phyloP scores from a whole-genome alignment of 2,888 invertebrate genomes.

The Euzetes globulus region DNA sequence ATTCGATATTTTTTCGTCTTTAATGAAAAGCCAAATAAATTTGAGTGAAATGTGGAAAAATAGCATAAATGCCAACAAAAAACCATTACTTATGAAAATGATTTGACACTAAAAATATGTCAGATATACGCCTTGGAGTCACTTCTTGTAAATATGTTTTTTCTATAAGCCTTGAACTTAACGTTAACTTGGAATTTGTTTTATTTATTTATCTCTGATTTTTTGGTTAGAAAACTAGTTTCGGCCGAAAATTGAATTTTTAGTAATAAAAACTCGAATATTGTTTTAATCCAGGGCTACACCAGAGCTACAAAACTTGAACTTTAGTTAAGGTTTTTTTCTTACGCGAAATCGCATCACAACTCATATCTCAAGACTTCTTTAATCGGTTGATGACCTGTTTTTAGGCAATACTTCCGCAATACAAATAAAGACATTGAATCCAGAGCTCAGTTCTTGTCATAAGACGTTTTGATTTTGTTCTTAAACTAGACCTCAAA shows the following conservation, averaged over 20 bases:
- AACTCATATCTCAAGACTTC: slow-evolving; percentile 2
- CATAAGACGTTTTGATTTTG: background rate
- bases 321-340: background rate
- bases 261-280: background rate
- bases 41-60: too few relatives aligned
- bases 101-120: too few relatives aligned
- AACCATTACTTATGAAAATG: too few relatives aligned
- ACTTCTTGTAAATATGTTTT: background rate
- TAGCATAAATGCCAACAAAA: too few relatives aligned
- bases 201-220: background rate
- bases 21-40: too few relatives aligned
- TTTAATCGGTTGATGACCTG: slow-evolving; percentile 26
- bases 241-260: background rate
- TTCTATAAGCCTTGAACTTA: background rate
- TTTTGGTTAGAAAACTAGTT: background rate
- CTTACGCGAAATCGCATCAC: too few relatives aligned
- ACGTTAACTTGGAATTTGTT: background rate
- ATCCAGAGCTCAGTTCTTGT: background rate
- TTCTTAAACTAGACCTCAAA: background rate
- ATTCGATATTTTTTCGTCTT: too few relatives aligned
- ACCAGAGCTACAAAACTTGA: slow-evolving; percentile 22
- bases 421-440: background rate
- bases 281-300: background rate
- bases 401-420: slow-evolving; percentile 20
- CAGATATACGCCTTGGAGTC: too few relatives aligned